Evolutionary conservation across 1,140 invertebrate genomes (phyloP).

Genomic region (Orussus abietinus): DNA sequence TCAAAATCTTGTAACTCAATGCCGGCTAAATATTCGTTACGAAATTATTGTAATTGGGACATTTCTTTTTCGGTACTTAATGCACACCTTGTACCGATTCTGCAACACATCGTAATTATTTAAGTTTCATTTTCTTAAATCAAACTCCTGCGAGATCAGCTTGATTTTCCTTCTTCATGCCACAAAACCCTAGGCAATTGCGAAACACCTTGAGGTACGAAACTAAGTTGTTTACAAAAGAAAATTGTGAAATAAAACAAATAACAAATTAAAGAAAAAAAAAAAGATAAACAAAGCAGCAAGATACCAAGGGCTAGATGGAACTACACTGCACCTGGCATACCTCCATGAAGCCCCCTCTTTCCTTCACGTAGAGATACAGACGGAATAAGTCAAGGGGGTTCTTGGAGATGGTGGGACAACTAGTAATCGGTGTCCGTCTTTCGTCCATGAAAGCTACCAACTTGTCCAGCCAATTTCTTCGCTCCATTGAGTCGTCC

Average conservation of each 20-base stretch:
- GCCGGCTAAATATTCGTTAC: no score
- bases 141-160: no score
- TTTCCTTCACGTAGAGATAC: conserved; percentile 91
- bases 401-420: conserved; percentile 97
- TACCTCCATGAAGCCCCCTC: conserved; percentile 97
- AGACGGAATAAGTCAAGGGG: conserved; percentile 95
- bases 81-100: no score
- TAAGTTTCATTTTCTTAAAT: no score
- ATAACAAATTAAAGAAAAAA: conserved; percentile 33
- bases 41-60: no score
- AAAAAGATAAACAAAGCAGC: conserved; percentile 29
- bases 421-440: conserved; percentile 86
- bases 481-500: conserved; percentile 89
- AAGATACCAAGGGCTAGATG: conserved; percentile 52
- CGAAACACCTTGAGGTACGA: no score
- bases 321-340: conserved; percentile 70
- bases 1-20: no score
- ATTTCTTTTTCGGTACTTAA: no score
- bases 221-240: conserved; percentile 2
- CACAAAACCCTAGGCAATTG: no score
- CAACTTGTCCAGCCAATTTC: conserved; percentile 87
- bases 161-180: no score
- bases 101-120: no score
- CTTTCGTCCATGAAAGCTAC: conserved; percentile 91
- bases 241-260: conserved; percentile 14